Conservation (phyloP, 2,797 vertebrate genomes). For the Thamnophis elegans region DNA sequence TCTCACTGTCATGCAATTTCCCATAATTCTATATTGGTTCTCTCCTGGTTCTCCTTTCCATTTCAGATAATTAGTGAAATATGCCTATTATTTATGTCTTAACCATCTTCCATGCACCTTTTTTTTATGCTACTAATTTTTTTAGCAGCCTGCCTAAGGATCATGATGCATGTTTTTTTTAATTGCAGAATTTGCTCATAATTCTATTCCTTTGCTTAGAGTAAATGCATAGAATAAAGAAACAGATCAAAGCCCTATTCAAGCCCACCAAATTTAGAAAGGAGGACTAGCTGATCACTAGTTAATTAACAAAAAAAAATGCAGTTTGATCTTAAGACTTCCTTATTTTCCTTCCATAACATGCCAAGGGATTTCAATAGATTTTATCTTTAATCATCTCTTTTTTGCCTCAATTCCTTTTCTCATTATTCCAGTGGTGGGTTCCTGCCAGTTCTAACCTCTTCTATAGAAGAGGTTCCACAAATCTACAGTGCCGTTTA, state of each 20-base stretch:
- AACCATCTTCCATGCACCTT: background rate
- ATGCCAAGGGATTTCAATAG: background rate
- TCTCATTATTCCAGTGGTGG: background rate
- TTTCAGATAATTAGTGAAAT: background rate
- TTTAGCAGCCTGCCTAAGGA: background rate
- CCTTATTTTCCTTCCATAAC: background rate
- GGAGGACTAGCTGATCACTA: background rate
- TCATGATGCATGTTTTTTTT: background rate
- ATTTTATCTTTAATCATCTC: background rate
- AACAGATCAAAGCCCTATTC: background rate
- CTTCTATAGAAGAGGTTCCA: too few species aligned
- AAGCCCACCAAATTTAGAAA: background rate
- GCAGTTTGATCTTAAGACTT: background rate
- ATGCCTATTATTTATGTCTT: background rate
- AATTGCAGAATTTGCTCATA: background rate
- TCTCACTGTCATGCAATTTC: background rate
- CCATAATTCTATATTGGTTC: background rate
- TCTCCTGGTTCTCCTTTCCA: background rate
- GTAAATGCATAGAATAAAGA: background rate
- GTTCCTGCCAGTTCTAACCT: too few species aligned
- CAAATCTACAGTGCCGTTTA: too few species aligned
- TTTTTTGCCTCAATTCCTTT: background rate
- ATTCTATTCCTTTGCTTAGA: background rate
- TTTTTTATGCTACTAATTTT: background rate
- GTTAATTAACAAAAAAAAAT: background rate